Percentiles rank a stretch among this genome's conserved stretches.
These are phyloP conservation scores for Anser cygnoides DNA, from an alignment of 2,113 vertebrate species.

Conservation along the genomic window DNA sequence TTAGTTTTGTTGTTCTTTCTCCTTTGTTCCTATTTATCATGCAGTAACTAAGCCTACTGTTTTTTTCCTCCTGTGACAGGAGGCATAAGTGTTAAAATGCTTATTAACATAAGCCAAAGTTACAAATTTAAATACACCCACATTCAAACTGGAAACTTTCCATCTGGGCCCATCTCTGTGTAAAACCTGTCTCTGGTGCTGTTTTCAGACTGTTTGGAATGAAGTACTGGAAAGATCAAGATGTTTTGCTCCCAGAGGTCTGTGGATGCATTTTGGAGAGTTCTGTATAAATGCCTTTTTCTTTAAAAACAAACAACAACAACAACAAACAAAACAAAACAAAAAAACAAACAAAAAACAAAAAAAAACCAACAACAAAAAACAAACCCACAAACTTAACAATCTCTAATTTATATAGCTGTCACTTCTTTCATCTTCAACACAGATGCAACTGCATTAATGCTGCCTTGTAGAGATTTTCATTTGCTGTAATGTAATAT, in stretches of 20 bases:
- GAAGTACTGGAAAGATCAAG: not conserved
- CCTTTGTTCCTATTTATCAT: not conserved
- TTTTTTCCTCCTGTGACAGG: not conserved
- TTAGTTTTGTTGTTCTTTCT: not conserved
- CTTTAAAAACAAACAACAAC: too few species aligned
- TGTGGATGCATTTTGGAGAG: not conserved
- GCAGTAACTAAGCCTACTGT: not conserved
- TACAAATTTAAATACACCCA: not conserved
- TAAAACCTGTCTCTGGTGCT: not conserved
- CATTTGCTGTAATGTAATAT: not conserved
- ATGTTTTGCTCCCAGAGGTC: not conserved
- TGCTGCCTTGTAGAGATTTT: not conserved
- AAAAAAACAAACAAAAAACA: too few species aligned
- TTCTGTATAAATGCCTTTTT: not conserved
- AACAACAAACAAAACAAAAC: too few species aligned
- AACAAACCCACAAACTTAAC: not conserved
- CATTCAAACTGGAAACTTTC: not conserved
- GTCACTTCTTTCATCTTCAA: not conserved
- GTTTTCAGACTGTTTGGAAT: not conserved
- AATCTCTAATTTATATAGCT: not conserved
- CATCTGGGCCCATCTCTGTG: not conserved
- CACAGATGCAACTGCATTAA: not conserved
- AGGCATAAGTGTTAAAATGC: slow-evolving; percentile 17
- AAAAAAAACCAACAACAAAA: too few species aligned
- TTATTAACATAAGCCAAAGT: not conserved